phyloP scores from a whole-genome alignment of 2,113 vertebrate species.

The Ammospiza nelsoni region DNA sequence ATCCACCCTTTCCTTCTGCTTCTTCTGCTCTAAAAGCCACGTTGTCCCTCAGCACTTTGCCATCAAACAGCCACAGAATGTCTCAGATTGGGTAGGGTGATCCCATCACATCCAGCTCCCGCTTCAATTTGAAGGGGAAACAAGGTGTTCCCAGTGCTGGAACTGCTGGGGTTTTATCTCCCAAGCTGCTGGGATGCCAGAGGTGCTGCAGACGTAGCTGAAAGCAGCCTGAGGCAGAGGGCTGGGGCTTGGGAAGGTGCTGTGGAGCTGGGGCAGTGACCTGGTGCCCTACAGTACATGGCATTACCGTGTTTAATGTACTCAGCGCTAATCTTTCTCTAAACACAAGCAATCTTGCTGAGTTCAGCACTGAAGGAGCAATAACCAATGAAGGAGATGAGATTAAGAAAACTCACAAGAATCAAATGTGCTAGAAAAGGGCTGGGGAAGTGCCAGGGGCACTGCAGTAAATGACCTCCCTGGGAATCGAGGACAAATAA shows the following conservation, averaged over 20 bases:
- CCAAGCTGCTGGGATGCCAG: neutral
- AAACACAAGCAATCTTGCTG: constrained; percentile 71
- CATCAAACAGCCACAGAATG: too few species aligned
- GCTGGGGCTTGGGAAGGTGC: neutral
- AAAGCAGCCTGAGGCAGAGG: neutral
- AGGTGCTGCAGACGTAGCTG: neutral
- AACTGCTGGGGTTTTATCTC: neutral
- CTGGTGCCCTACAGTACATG: constrained; percentile 11
- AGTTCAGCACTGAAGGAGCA: constrained; percentile 70
- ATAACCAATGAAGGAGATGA: constrained; percentile 66
- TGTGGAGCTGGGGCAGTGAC: neutral
- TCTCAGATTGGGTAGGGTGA: neutral
- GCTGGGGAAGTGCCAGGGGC: constrained; percentile 65
- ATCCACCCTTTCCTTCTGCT: too few species aligned
- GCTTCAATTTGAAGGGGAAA: neutral
- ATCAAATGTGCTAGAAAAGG: constrained; percentile 50
- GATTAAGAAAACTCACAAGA: constrained; percentile 64
- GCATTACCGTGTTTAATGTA: constrained; percentile 63
- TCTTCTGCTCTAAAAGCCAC: too few species aligned
- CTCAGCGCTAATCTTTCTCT: constrained; percentile 68
- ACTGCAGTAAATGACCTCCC: constrained; percentile 51
- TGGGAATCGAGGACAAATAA: constrained; percentile 58
- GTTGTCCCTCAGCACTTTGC: too few species aligned
- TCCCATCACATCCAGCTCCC: accelerated
- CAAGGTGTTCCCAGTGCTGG: neutral